Evolutionary conservation across 2,113 vertebrate genomes (phyloP).

Genomic region (Prochilodus magdalenae): DNA sequence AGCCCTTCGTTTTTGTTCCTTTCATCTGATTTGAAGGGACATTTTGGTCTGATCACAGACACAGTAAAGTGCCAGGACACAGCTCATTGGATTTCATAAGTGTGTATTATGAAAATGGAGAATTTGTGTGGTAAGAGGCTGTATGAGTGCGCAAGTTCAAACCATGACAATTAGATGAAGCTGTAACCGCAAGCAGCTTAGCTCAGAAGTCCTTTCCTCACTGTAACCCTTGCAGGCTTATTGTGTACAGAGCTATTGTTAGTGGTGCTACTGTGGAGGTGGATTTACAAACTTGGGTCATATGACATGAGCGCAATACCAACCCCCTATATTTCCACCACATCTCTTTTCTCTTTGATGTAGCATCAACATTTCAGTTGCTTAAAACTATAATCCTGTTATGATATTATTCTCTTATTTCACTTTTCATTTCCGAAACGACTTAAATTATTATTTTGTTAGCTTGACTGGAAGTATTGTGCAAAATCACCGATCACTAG

Average conservation of each 20-base stretch:
- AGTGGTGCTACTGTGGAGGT: neutral
- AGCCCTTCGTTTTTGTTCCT: conserved; percentile 11
- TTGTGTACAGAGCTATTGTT: conserved; percentile 33
- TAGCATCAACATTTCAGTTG: neutral
- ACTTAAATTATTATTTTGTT: too few species aligned
- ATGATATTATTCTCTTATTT: neutral
- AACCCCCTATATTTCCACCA: neutral
- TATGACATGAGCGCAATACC: conserved; percentile 14
- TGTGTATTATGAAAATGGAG: conserved; percentile 32
- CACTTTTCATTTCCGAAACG: neutral
- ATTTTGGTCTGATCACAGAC: conserved; percentile 28
- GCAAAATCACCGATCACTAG: too few species aligned
- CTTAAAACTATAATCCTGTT: neutral
- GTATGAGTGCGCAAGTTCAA: conserved; percentile 19
- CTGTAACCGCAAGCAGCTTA: conserved; percentile 41
- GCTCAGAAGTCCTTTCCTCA: conserved; percentile 39
- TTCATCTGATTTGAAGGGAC: conserved; percentile 27
- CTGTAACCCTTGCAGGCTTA: conserved; percentile 20
- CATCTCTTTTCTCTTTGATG: neutral
- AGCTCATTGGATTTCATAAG: conserved; percentile 29
- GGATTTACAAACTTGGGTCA: conserved; percentile 1
- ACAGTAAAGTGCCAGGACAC: conserved; percentile 19
- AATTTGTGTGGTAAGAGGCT: conserved; percentile 38
- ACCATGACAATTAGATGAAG: conserved; percentile 25
- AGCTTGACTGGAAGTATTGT: neutral